Evolutionary conservation across 2,113 vertebrate species (phyloP), one percentile per base, ranked within the genome.

Genomic region (Cyphomyrus plagiostoma): DNA sequence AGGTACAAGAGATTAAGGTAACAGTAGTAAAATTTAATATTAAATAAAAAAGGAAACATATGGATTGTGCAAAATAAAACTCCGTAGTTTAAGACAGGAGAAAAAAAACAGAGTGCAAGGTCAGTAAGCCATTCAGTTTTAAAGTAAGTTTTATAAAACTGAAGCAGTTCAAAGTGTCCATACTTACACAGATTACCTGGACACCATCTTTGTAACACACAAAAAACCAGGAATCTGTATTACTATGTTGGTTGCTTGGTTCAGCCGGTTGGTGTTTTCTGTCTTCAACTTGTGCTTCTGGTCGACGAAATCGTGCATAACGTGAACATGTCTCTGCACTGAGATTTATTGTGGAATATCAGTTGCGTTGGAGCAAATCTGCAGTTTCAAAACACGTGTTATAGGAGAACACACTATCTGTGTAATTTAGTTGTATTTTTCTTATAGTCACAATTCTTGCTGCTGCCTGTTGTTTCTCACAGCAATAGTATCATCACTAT

Each of bases 351-450:
- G 21, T 58, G 23, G 2, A 62, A n/a, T 62, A 62, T 62, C 56
- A n/a, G n/a, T 62, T 62, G 56, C 23, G 7, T 8, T 62, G 53
- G 53, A 21, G 53, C 53, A 56, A 56, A 56, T 21, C 4, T 21
- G 19, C 53, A 21, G 21, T 7, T 58, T 58, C 23, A 23, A 23
- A 58, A 58, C 56, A n/a, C 7, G 6, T 58, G 21, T 58, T 62
- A 26, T 62, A n/a, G 94, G 93, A 74, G 70, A 39, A 26, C 70
- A 35, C 2, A 74, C 10, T 26, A 62, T 23, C 17, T n/a, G 3
- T 35, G 10, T 35, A 74, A 74, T 74, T 35, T 35, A 23, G 11
- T 35, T 74, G 70, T 74, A 13, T 74, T 35, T 74, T 30, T 17
- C 30, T 13, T 74, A 26, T 35, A 74, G 66, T 74, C 10, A 74